Evolutionary conservation across 2,113 vertebrate genomes (phyloP).

Genomic region (Tautogolabrus adspersus): DNA sequence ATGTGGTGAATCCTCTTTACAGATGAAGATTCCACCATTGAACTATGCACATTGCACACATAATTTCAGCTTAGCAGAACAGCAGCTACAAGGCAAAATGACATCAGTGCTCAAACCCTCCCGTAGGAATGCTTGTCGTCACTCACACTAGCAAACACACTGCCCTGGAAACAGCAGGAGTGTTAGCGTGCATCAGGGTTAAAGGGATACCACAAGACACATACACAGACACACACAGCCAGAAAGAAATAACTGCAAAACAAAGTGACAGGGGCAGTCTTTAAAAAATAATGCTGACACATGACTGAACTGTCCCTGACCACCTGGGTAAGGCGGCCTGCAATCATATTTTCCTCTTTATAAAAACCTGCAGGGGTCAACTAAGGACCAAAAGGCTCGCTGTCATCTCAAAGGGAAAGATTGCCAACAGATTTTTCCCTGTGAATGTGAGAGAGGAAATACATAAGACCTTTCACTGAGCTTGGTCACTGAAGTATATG

Average conservation of each 20-base stretch:
- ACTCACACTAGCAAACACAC: slow-evolving; percentile 59
- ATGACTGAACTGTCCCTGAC: slow-evolving; percentile 38
- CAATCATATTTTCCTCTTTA: slow-evolving; percentile 44
- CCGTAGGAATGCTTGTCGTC: slow-evolving; percentile 72
- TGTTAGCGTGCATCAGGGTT: slow-evolving; percentile 39
- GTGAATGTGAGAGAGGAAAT: slow-evolving; percentile 39
- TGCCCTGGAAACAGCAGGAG: slow-evolving; percentile 75
- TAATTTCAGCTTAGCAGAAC: slow-evolving; percentile 55
- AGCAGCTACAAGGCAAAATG: slow-evolving; percentile 62
- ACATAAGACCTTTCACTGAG: slow-evolving; percentile 35
- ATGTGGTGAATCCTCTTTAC: slow-evolving; percentile 1
- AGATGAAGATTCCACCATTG: slow-evolving; percentile 26
- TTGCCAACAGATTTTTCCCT: slow-evolving; percentile 20
- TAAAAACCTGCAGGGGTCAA: slow-evolving; percentile 52
- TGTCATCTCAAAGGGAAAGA: slow-evolving; percentile 31
- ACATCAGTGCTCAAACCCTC: slow-evolving; percentile 75
- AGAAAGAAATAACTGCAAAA: slow-evolving; percentile 44
- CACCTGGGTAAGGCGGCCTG: slow-evolving; percentile 30
- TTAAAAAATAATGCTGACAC: slow-evolving; percentile 65
- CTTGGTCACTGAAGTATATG: slow-evolving; percentile 52
- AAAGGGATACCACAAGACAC: slow-evolving; percentile 42
- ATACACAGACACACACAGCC: slow-evolving; percentile 22
- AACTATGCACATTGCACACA: slow-evolving; percentile 38
- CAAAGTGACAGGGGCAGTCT: slow-evolving; percentile 44
- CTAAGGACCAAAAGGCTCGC: slow-evolving; percentile 40